Percentiles rank a stretch among this genome's conserved stretches.
Evolutionary conservation across 1,140 invertebrate species (phyloP).

Genomic region (Chionoecetes opilio): DNA sequence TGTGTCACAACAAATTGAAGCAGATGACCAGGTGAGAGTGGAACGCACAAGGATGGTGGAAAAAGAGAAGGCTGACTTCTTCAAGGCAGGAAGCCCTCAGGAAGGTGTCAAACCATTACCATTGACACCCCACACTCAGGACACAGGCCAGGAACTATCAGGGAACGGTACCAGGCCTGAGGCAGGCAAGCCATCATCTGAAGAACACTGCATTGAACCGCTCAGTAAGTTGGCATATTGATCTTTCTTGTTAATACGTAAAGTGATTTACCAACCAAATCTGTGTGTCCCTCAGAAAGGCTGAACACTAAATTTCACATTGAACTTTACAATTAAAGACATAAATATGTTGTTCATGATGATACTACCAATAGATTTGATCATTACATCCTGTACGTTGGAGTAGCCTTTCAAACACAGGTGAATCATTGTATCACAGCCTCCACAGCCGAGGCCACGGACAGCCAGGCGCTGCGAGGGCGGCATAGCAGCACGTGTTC

Average conservation of each 20-base stretch:
- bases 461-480: neutral
- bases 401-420: neutral
- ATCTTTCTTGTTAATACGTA: neutral
- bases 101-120: neutral
- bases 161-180: neutral
- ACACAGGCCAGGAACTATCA: neutral
- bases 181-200: neutral
- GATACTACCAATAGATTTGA: neutral
- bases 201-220: neutral
- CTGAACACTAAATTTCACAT: neutral
- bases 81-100: neutral
- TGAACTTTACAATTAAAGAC: neutral
- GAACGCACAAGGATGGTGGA: conserved; percentile 54
- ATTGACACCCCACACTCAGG: neutral
- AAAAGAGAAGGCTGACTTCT: conserved; percentile 53
- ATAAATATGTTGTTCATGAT: neutral
- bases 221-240: neutral
- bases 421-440: neutral
- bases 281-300: too few species aligned
- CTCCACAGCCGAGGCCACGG: neutral
- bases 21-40: conserved; percentile 42
- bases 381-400: neutral
- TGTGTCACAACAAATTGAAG: conserved; percentile 52
- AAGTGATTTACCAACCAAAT: too few species aligned
- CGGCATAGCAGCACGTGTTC: conserved; percentile 62